Evolutionary conservation across 1,140 invertebrate species (phyloP), one percentile per base, ranked within the genome.

Genomic region (Drosophila sturtevanti): DNA sequence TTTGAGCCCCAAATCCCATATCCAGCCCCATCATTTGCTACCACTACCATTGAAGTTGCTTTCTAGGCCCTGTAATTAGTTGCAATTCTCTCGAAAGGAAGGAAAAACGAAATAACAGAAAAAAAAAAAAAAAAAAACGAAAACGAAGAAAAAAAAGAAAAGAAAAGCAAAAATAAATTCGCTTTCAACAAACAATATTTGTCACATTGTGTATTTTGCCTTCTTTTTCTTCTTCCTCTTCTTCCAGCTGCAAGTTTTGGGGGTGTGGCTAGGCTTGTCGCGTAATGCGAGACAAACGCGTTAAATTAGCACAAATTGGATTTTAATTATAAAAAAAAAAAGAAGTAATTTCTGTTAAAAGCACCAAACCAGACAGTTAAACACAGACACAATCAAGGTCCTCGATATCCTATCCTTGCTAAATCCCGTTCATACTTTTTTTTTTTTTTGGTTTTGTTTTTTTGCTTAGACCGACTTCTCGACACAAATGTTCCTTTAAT

Each of bases 221-320:
- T 14, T 10, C 14, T 44, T 44, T 44, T 18, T 44, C 16, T 14
- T 44, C 16, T 14, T 16, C 41, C 7, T 2, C 14, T 7, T 1
- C 41, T 0, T 44, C 41, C 2, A 1, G 4, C 41, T 44, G 6
- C 2, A 44, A 44, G 41, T 44, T 44, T 48, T 48, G 41, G 35
- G 54, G 56, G 48, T 5, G 52, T 52, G 44, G 16, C 35, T 41
- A 44, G 37, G 34, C 35, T 41, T 41, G 35, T 56, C 37, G 63
- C 62, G 27, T 78, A 69, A 71, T 72, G 44, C 68, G 52, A 70
- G 72, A 87, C 78, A 87, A 81, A 66, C 65, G 63, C 61, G 72
- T 60, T 63, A 74, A 87, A 79, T 82, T 79, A 71, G 66, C 76
- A 66, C 76, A 79, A 87, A 87, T 82, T 73, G 64, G 63, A 70